These are phyloP conservation scores for Bettongia penicillata DNA, from an alignment of 2,113 vertebrate species.

Conservation along the genomic window DNA sequence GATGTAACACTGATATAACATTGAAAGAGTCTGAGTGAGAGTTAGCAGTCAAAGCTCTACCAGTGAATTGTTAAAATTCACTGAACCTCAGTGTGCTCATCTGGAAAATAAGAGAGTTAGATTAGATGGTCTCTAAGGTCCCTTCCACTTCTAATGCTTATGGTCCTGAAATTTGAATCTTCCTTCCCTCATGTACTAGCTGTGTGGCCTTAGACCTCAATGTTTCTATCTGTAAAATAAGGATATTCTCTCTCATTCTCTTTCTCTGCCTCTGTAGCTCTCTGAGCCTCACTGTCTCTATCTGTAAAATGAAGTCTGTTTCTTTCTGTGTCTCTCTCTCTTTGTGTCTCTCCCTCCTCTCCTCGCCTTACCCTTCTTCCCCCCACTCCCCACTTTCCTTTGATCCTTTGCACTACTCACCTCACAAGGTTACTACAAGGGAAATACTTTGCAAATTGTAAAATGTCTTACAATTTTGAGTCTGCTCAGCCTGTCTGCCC, in stretches of 20 bases:
- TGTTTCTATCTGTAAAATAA: conserved; percentile 3
- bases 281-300: background rate
- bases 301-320: background rate
- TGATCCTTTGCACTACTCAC: background rate
- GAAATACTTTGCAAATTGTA: background rate
- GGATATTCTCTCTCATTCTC: background rate
- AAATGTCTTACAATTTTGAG: background rate
- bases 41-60: background rate
- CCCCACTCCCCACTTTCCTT: background rate
- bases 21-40: background rate
- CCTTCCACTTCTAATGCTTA: background rate
- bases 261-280: background rate
- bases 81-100: background rate
- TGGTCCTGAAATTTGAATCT: background rate
- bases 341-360: background rate
- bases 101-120: background rate
- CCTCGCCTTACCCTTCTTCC: too few species aligned
- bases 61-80: background rate
- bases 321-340: background rate
- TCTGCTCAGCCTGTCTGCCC: background rate
- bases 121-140: background rate
- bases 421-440: background rate
- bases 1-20: too few species aligned
- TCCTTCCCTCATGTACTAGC: background rate
- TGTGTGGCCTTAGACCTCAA: background rate